Evolutionary conservation across 2,797 vertebrate species (phyloP), one percentile per base, ranked within the genome.

Genomic region (Aplochiton taeniatus): DNA sequence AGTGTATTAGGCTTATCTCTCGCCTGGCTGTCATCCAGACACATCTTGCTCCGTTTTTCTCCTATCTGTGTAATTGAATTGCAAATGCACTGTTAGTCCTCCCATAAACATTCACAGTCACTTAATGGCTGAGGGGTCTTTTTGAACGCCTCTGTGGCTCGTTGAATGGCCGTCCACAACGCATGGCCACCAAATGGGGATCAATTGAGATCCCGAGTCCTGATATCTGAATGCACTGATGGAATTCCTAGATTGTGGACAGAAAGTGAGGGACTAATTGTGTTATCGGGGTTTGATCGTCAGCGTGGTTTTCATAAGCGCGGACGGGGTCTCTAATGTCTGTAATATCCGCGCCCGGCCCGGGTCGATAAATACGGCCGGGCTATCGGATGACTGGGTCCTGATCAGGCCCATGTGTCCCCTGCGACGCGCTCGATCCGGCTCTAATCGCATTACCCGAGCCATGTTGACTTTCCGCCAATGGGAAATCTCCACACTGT

Each of bases 331-430:
- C 83, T 89, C 85, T 89, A 84, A 90, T 89, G 85, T 90, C 84
- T 81, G 73, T 86, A 86, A 88, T 90, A 89, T 92, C 85, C 80
- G 67, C 68, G 65, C 79, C 61, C 69, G 81, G 84, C 77, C 73
- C 51, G 46, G 80, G 88, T 85, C 88, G 87, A 92, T 90, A 89
- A 90, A 90, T 89, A 88, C 83, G 84, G 85, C 80, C 79, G 11
- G 55, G 68, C 87, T 92, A 91, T 93, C 91, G 71, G 81, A 84
- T 92, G 90, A 90, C 90, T 58, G 81, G 81, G 70, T 75, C 83
- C 83, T 92, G 91, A 93, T 92, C 90, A 83, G 91, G 85, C 87
- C 91, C 92, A 91, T 91, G 91, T 93, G 92, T 92, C 88, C 90
- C 88, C 84, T 80, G 85, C 76, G 86, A 87, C 79, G 73, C 80